A percentile compares a stretch with the other conserved stretches of the same genome.
These are phyloP conservation scores for Macquaria australasica DNA, from an alignment of 2,113 vertebrate species.

Conservation along the genomic window DNA sequence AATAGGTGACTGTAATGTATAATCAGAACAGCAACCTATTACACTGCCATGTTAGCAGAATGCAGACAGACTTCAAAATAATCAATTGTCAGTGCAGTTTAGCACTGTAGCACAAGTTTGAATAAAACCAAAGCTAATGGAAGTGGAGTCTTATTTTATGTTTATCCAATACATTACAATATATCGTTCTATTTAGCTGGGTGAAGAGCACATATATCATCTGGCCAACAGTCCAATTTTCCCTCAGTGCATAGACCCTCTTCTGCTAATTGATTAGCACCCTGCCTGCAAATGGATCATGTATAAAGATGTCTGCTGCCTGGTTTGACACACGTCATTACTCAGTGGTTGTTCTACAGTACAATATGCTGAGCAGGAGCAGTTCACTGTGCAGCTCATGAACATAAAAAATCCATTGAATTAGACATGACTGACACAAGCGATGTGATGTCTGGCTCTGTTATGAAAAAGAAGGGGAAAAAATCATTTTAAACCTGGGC, in stretches of 20 bases:
- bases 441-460: neutral
- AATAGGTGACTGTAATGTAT: neutral
- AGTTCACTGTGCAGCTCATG: neutral
- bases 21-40: neutral
- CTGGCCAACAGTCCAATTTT: conserved; percentile 26
- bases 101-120: neutral
- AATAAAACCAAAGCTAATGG: conserved; percentile 24
- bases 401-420: neutral
- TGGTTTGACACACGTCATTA: conserved; percentile 29
- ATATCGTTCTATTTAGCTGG: conserved; percentile 25
- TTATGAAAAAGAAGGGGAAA: neutral
- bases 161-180: conserved; percentile 32
- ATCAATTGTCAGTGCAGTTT: neutral
- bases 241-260: neutral
- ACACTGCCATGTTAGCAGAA: neutral
- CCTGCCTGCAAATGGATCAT: conserved; percentile 19
- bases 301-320: conserved; percentile 22
- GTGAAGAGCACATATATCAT: conserved; percentile 34
- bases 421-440: neutral
- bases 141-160: conserved; percentile 27
- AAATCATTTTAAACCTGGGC: neutral
- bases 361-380: conserved; percentile 15
- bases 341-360: conserved; percentile 7
- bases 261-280: conserved; percentile 47
- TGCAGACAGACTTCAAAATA: neutral